Percentiles rank a stretch among this genome's conserved stretches.
Evolutionary conservation across 2,888 invertebrate genomes (phyloP).

Genomic region (Pharmacophagus antenor): DNA sequence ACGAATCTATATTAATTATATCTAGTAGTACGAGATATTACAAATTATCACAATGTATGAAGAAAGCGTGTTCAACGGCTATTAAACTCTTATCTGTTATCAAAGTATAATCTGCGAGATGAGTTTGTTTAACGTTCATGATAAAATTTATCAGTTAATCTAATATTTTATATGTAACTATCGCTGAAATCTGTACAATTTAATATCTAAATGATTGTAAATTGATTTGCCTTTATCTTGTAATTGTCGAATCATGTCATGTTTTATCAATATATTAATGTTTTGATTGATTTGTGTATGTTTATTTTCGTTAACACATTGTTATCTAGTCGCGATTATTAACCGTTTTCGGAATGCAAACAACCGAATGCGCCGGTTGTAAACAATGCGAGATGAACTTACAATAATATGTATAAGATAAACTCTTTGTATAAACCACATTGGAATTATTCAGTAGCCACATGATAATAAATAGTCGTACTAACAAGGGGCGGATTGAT

Average conservation of each 20-base stretch:
- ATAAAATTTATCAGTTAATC: conserved; percentile 71
- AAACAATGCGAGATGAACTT: conserved; percentile 54
- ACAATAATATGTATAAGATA: conserved; percentile 38
- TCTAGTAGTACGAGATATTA: not conserved
- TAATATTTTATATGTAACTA: conserved; percentile 51
- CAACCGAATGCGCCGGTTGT: conserved; percentile 53
- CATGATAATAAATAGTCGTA: not conserved
- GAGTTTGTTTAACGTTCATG: conserved; percentile 56
- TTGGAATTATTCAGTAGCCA: not conserved
- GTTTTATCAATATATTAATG: conserved; percentile 44
- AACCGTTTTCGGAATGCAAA: conserved; percentile 58
- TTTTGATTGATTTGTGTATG: conserved; percentile 61
- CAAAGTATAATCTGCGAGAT: conserved; percentile 56
- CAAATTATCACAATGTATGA: conserved; percentile 17
- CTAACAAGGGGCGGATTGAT: not conserved
- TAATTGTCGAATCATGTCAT: conserved; percentile 47
- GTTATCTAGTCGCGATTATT: conserved; percentile 53
- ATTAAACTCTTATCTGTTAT: conserved; percentile 74
- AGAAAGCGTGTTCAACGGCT: conserved; percentile 48
- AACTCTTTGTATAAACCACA: not conserved
- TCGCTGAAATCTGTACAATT: conserved; percentile 51
- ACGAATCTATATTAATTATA: too few relatives aligned
- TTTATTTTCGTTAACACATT: conserved; percentile 59
- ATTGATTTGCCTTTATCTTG: conserved; percentile 59
- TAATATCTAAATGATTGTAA: conserved; percentile 43